Evolutionary conservation across 2,113 vertebrate species (phyloP).

Genomic region (Vombatus ursinus): DNA sequence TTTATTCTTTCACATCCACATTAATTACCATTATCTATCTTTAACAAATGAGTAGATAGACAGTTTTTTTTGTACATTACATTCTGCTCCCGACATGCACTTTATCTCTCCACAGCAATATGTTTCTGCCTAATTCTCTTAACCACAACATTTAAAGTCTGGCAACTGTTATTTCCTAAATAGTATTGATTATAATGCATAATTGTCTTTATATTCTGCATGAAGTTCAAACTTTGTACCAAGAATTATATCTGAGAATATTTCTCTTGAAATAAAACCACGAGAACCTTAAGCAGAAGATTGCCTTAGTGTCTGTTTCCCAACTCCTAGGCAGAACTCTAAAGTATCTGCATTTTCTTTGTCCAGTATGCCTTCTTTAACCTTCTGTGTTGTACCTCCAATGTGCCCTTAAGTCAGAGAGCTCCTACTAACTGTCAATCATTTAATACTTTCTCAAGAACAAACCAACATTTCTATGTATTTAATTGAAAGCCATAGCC

Average conservation of each 20-base stretch:
- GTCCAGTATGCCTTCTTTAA: background rate
- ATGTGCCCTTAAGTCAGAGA: background rate
- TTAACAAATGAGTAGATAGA: background rate
- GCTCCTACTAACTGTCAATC: background rate
- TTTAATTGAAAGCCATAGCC: constrained; percentile 7
- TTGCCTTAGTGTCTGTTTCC: background rate
- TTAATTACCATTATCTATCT: background rate
- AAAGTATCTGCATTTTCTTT: background rate
- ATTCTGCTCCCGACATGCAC: background rate
- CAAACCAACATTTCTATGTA: background rate
- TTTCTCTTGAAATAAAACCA: background rate
- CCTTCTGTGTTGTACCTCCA: background rate
- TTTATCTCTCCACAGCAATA: background rate
- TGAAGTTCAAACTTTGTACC: background rate
- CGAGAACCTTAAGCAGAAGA: background rate
- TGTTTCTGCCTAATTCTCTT: background rate
- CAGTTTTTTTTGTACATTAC: background rate
- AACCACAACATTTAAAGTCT: background rate
- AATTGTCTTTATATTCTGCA: background rate
- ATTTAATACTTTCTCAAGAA: background rate
- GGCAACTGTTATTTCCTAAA: background rate
- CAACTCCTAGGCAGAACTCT: background rate
- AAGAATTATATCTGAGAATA: background rate
- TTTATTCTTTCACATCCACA: background rate
- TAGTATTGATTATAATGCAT: background rate